Evolutionary conservation across 2,797 vertebrate species (phyloP), one percentile per base, ranked within the genome.

Genomic region (Odontamblyopus rebecca): DNA sequence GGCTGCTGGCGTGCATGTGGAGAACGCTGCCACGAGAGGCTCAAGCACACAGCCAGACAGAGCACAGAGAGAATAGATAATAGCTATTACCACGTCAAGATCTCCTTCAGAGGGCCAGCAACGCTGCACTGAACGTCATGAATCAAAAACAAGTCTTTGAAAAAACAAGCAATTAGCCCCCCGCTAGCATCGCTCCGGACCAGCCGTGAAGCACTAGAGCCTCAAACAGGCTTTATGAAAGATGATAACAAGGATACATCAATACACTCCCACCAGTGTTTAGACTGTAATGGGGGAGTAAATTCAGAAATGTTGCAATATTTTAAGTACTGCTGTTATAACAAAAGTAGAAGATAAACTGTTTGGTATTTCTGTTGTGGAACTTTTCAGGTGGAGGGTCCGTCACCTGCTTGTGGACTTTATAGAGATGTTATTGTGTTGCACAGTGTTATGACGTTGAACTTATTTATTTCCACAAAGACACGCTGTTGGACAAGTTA

Each of bases 81-180:
- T 78, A 80, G 83, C 71, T 86, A 83, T 84, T 83, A 79, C 83
- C 74, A 85, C 81, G 82, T 82, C 79, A 72, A 77, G 66, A 69
- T 82, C 80, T 85, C 70, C 66, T 80, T 79, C 68, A 71, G 78
- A 80, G 80, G 2, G 65, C 73, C 76, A 76, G 61, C 81, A 79
- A 80, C 80, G 63, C 76, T 70, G 69, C 70, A 27, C 67, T 18
- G 53, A 59, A 27, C 7, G 72, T 75, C 66, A 70, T 73, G 80
- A 80, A 83, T 80, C 73, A 77, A 82, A 84, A 80, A 19, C 32
- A 72, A 83, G 82, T 68, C 75, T 44, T 72, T 83, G 73, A 75
- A 74, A 89, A 61, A 57, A 81, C 75, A 74, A 87, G 81, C 75
- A 81, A 86, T 89, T 84, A 85, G 75, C 71, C 75, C 78, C 82